Percentiles rank a stretch among this genome's conserved stretches.
Conservation (phyloP, 2,113 vertebrate species). For the Chloebia gouldiae region DNA sequence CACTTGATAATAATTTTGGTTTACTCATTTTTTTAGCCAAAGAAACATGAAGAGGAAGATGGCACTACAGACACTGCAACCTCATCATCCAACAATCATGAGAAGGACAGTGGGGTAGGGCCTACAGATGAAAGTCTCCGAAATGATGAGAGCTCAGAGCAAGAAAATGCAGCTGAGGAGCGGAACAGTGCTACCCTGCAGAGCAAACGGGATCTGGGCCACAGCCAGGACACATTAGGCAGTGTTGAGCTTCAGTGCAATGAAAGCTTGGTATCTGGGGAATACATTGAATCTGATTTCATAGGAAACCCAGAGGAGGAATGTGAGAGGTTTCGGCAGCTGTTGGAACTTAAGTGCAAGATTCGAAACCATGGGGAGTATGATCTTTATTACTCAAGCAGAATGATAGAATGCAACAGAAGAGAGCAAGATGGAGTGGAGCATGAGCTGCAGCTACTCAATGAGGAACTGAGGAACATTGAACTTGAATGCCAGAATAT, state of each 20-base stretch:
- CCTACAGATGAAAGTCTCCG: conserved; percentile 80
- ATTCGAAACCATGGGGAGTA: conserved; percentile 90
- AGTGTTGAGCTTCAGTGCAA: conserved; percentile 71
- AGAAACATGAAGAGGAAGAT: conserved; percentile 86
- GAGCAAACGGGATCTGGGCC: conserved; percentile 68
- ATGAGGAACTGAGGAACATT: conserved; percentile 93
- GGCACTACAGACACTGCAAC: conserved; percentile 89
- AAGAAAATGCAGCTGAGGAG: conserved; percentile 82
- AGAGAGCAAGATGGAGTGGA: conserved; percentile 85
- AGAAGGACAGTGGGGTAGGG: conserved; percentile 81
- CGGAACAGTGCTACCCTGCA: conserved; percentile 75
- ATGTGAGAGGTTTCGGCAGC: conserved; percentile 89
- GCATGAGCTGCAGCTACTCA: conserved; percentile 91
- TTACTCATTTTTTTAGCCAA: conserved; percentile 71
- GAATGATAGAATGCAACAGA: conserved; percentile 86
- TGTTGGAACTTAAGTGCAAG: conserved; percentile 94
- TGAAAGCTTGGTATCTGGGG: conserved; percentile 74
- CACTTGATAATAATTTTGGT: background rate
- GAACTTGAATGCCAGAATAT: conserved; percentile 96
- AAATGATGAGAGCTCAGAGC: conserved; percentile 84
- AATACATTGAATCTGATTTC: conserved; percentile 72
- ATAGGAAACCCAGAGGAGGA: conserved; percentile 74
- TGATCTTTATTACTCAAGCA: conserved; percentile 90
- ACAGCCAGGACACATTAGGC: conserved; percentile 66
- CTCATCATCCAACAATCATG: conserved; percentile 87